Conservation (phyloP, 2,113 vertebrate species). For the Petrocephalus zakoni region DNA sequence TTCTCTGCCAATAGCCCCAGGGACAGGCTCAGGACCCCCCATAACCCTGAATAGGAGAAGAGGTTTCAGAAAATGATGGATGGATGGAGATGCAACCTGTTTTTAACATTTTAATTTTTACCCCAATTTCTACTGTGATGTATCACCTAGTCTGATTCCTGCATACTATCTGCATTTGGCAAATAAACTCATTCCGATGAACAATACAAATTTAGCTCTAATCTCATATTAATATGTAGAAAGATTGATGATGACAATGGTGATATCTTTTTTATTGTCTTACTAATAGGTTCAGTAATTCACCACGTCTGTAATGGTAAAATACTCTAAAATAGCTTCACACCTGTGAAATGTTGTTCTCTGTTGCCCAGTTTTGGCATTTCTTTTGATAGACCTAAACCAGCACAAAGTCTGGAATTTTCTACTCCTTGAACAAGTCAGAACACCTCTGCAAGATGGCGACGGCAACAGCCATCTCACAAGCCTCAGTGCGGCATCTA, state of each 20-base stretch:
- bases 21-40: too few species aligned
- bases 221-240: not conserved
- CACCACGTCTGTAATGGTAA: not conserved
- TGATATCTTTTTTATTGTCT: not conserved
- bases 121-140: too few species aligned
- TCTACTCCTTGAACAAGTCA: not conserved
- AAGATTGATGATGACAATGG: not conserved
- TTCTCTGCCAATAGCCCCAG: too few species aligned
- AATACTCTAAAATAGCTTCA: not conserved
- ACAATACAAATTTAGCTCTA: not conserved
- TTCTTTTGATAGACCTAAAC: too few species aligned
- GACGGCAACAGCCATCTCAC: not conserved
- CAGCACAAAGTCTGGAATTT: not conserved
- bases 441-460: too few species aligned
- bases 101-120: too few species aligned
- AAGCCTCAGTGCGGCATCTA: not conserved
- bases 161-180: too few species aligned
- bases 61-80: too few species aligned
- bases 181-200: not conserved
- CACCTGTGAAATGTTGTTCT: not conserved
- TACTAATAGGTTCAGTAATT: not conserved
- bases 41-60: too few species aligned
- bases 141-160: too few species aligned
- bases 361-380: not conserved
- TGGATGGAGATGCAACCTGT: too few species aligned